Conservation (phyloP, 2,797 vertebrate species). For the Urocyon cinereoargenteus region DNA sequence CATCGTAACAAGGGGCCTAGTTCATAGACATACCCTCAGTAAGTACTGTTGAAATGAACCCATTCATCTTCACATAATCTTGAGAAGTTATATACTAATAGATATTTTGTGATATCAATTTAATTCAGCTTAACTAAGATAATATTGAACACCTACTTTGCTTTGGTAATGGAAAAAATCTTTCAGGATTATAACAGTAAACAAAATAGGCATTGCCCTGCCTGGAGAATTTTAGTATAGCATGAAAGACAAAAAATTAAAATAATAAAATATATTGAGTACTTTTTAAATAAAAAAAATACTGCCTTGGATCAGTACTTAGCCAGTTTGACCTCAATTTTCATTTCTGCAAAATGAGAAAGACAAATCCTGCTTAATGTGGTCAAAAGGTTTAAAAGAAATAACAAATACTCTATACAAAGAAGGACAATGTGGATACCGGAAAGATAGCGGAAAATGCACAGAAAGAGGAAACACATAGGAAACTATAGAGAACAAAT, state of each 20-base stretch:
- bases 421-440: not conserved
- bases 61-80: not conserved
- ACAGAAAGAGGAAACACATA: not conserved
- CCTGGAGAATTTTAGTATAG: not conserved
- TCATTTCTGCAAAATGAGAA: not conserved
- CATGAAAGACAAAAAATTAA: not conserved
- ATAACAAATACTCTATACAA: not conserved
- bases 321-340: not conserved
- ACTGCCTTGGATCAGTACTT: not conserved
- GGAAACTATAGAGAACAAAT: not conserved
- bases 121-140: not conserved
- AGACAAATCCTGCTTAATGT: not conserved
- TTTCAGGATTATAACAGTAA: not conserved
- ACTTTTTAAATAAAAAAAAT: not conserved
- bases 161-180: not conserved
- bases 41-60: not conserved
- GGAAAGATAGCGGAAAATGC: not conserved
- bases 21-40: not conserved
- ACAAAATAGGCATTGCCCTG: not conserved
- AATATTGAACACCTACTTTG: not conserved
- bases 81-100: not conserved
- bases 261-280: not conserved
- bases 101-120: not conserved
- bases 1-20: not conserved
- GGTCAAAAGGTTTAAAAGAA: not conserved